phyloP scores from a whole-genome alignment of 2,113 vertebrate genomes.

The Perognathus longimembris region DNA sequence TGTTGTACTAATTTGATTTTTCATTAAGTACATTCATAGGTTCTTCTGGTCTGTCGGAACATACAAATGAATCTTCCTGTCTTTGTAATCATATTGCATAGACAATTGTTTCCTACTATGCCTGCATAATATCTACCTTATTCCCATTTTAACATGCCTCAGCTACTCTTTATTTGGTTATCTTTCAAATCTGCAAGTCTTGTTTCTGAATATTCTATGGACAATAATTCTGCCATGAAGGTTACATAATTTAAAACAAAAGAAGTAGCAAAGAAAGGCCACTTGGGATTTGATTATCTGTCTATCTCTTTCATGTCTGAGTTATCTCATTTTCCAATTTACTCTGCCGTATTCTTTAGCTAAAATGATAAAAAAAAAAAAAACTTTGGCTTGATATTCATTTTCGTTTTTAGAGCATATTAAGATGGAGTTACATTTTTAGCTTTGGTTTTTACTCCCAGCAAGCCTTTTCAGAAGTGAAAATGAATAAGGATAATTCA shows the following conservation, averaged over 20 bases:
- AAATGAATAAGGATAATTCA: constrained; percentile 32
- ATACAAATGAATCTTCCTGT: not conserved
- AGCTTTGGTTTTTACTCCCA: constrained; percentile 17
- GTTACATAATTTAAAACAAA: constrained; percentile 47
- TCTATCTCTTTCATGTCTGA: not conserved
- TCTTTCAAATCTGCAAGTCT: constrained; percentile 47
- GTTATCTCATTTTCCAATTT: constrained; percentile 38
- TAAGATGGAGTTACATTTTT: constrained; percentile 33
- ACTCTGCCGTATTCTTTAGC: not conserved
- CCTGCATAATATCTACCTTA: not conserved
- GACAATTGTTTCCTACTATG: not conserved
- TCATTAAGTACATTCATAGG: not conserved
- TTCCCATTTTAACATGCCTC: not conserved
- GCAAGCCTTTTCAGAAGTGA: constrained; percentile 33
- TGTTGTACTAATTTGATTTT: not conserved
- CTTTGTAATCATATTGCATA: not conserved
- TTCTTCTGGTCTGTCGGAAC: not conserved
- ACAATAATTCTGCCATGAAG: constrained; percentile 11
- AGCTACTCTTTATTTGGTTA: constrained; percentile 29
- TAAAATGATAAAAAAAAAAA: constrained; percentile 38
- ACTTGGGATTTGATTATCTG: not conserved
- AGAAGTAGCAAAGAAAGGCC: not conserved
- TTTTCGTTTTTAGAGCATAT: constrained; percentile 33
- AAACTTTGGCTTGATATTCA: not conserved
- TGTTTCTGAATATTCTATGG: constrained; percentile 16